These are phyloP conservation scores for Ptilonorhynchus violaceus DNA, from an alignment of 2,113 vertebrate species.

Conservation along the genomic window DNA sequence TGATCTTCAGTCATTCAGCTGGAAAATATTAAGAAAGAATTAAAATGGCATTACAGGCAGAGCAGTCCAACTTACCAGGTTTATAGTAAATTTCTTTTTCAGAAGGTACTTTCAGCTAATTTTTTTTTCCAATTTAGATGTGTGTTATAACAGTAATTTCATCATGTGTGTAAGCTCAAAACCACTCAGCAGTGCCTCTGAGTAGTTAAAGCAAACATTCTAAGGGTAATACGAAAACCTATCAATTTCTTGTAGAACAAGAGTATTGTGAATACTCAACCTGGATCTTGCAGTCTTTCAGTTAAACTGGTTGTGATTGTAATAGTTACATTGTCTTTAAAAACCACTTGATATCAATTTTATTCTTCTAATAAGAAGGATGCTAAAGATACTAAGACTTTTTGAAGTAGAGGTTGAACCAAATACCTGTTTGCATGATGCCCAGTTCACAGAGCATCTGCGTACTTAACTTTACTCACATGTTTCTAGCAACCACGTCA, in stretches of 20 bases:
- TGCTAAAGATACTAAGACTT: background rate
- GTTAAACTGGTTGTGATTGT: background rate
- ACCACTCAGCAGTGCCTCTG: background rate
- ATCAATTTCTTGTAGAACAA: background rate
- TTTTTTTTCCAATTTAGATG: background rate
- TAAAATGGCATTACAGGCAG: background rate
- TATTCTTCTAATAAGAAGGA: background rate
- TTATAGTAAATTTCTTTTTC: background rate
- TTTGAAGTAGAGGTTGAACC: background rate
- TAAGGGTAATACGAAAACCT: background rate
- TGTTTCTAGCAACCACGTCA: background rate
- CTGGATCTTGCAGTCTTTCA: background rate
- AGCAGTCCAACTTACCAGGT: background rate
- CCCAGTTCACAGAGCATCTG: background rate
- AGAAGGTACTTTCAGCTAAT: background rate
- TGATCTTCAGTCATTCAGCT: background rate
- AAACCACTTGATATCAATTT: background rate
- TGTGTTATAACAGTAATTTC: background rate
- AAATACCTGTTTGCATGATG: background rate
- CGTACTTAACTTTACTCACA: background rate
- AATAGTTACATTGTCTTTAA: background rate
- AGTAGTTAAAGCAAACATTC: background rate
- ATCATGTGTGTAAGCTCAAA: background rate
- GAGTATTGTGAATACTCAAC: background rate
- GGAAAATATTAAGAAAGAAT: slow-evolving; percentile 6